Evolutionary conservation across 1,140 invertebrate species (phyloP), one percentile per base, ranked within the genome.

Genomic region (Aphaenogaster floridana): DNA sequence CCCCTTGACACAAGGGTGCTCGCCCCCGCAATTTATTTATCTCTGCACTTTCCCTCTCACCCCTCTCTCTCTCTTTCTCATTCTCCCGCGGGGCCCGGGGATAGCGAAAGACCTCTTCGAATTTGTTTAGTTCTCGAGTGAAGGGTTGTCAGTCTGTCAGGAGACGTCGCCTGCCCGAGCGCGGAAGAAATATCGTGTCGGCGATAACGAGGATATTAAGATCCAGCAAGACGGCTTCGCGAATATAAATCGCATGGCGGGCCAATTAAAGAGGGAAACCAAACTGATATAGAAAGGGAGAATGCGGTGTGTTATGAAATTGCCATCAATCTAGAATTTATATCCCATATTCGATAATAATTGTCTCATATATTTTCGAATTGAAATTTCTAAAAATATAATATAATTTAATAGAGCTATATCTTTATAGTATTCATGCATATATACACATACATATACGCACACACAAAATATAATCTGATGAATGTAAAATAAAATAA

Each of bases 1-100:
- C 42, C 15, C 36, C 64, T 57, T 57, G 76, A 64, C 34, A 86
- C 57, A 86, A 59, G 57, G 17, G 63, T 64, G 74, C 48, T 59
- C 54, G 48, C 80, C 54, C 69, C 54, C 68, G 89, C 89, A 90
- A 90, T 90, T 90, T 90, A 90, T 90, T 87, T 90, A 90, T 90
- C 88, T 45, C 52, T n/a, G 45, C 71, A 63, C 36, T 69, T 54
- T 66, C 72, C 63, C 63, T 52, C 59, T 77, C 36, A n/a, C 83
- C 61, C 13, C 15, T 52, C 66, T 42, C 39, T 59, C 45, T 76
- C 28, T 48, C 63, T 54, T 50, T 39, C n/a, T 78, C 76, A 63
- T 28, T 52, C 15, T 59, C 15, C 9, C 57, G 9, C n/a, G 71
- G 21, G 48, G 39, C 7, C 5, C 28, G 57, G 57, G n/a, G 15